phyloP scores from a whole-genome alignment of 2,888 invertebrate species.

The Andrena chrysosceles region DNA sequence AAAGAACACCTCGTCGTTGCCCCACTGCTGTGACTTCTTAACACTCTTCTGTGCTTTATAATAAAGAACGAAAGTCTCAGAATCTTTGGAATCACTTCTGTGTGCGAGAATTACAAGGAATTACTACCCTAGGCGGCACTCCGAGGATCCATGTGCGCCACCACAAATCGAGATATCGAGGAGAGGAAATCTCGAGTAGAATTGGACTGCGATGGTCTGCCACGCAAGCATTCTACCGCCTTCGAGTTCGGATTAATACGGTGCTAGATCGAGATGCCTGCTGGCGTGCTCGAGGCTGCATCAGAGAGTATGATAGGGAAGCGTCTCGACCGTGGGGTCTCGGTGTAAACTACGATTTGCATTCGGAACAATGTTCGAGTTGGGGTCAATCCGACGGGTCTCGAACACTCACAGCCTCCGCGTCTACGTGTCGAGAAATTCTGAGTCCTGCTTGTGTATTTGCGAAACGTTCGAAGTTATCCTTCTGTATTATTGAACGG shows the following conservation, averaged over 20 bases:
- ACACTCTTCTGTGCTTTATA: neutral
- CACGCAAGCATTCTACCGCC: conserved; percentile 54
- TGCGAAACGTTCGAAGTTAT: conserved; percentile 61
- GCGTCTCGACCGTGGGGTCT: conserved; percentile 42
- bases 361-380: conserved; percentile 71
- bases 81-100: neutral
- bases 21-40: neutral
- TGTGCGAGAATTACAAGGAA: conserved; percentile 11
- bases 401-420: conserved; percentile 21
- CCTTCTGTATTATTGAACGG: conserved; percentile 34
- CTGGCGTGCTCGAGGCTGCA: conserved; percentile 65
- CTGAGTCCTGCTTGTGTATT: conserved; percentile 47
- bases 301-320: conserved; percentile 55
- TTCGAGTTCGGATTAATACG: conserved; percentile 51
- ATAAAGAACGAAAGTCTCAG: neutral
- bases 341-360: conserved; percentile 72
- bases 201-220: conserved; percentile 51
- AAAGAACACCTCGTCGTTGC: too few relatives aligned
- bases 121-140: neutral
- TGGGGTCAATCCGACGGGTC: conserved; percentile 65
- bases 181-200: conserved; percentile 33
- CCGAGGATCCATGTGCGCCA: conserved; percentile 27
- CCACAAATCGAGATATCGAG: conserved; percentile 33
- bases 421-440: conserved; percentile 51
- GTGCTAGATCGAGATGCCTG: conserved; percentile 43